Evolutionary conservation across 2,888 invertebrate genomes (phyloP).

Genomic region (Drosophila stalkeri): DNA sequence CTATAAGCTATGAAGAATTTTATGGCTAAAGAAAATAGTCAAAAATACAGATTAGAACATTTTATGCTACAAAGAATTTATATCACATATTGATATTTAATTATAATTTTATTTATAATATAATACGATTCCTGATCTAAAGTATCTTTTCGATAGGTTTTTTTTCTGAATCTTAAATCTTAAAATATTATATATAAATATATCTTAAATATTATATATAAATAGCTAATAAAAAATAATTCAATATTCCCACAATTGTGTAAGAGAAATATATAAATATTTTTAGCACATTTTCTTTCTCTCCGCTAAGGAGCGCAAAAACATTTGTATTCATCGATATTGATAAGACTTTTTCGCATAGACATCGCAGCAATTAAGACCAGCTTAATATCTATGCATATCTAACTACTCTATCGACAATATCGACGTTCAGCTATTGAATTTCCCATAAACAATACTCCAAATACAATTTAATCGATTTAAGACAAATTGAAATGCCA

Average conservation of each 20-base stretch:
- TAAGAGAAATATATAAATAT: too few species aligned
- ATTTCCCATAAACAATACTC: constrained; percentile 26
- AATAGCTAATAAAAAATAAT: too few species aligned
- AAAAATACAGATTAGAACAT: not conserved
- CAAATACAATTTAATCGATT: constrained; percentile 56
- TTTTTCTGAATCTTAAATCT: too few species aligned
- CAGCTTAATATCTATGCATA: constrained; percentile 1
- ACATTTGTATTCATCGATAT: not conserved
- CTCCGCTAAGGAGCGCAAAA: not conserved
- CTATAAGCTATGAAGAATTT: too few species aligned
- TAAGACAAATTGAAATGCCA: constrained; percentile 67
- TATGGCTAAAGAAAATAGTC: not conserved
- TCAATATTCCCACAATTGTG: too few species aligned
- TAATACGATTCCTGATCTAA: too few species aligned
- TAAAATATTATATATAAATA: too few species aligned
- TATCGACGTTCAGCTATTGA: constrained; percentile 15
- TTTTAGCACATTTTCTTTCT: not conserved
- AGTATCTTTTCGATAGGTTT: too few species aligned
- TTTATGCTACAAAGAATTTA: not conserved
- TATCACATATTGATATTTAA: too few species aligned
- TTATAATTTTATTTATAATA: too few species aligned
- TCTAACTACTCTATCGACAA: not conserved
- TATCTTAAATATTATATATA: too few species aligned
- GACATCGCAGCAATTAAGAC: not conserved
- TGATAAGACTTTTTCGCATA: not conserved